Percentiles rank a stretch among this genome's conserved stretches.
phyloP scores from a whole-genome alignment of 2,888 invertebrate species.

The Noctua pronuba region DNA sequence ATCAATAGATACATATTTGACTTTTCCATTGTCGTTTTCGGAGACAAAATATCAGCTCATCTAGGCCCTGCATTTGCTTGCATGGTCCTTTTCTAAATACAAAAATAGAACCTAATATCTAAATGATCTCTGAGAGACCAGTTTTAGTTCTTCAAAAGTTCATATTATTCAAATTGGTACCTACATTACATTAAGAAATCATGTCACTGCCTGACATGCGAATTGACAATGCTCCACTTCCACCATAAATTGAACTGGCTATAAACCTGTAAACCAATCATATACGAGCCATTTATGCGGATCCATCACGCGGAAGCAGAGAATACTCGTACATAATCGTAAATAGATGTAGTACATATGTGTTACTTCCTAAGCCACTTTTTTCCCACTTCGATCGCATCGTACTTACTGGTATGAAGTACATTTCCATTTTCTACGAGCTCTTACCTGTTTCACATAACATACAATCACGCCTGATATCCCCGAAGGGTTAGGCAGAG shows the following conservation, averaged over 20 bases:
- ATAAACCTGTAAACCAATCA: constrained; percentile 15
- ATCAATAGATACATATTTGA: neutral
- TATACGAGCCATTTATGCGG: constrained; percentile 20
- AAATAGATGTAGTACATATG: constrained; percentile 13
- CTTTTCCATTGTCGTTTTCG: neutral
- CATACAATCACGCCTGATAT: neutral
- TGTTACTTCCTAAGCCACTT: constrained; percentile 51
- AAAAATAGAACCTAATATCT: too few relatives aligned
- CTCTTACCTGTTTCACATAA: neutral
- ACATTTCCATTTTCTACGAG: neutral
- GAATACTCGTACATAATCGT: constrained; percentile 33
- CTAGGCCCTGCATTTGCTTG: neutral
- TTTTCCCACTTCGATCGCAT: constrained; percentile 22
- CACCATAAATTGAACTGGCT: neutral
- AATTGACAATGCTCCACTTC: neutral
- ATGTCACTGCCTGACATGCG: neutral
- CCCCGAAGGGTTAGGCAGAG: neutral
- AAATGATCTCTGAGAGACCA: neutral
- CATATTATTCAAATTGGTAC: neutral
- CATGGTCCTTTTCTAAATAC: neutral
- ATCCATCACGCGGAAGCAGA: constrained; percentile 41
- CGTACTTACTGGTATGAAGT: neutral
- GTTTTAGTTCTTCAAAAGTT: neutral
- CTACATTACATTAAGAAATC: neutral
- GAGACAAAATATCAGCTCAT: neutral